phyloP scores from a whole-genome alignment of 1,140 invertebrate species.

The Rhizoglyphus robini region DNA sequence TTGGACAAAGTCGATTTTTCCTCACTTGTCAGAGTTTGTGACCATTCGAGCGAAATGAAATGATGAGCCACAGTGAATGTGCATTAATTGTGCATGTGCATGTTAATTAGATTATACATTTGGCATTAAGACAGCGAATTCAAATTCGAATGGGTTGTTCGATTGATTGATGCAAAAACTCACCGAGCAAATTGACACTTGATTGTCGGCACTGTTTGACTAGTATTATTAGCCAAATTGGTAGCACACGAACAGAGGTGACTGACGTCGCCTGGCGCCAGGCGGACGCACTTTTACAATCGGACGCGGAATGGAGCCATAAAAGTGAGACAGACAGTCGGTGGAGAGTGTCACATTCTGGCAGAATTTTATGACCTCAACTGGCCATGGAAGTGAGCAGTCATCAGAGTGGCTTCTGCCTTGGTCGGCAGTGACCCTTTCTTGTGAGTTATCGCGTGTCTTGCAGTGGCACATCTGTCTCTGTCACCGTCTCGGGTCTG shows the following conservation, averaged over 20 bases:
- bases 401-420: too few species aligned
- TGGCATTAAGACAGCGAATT: too few species aligned
- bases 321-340: not conserved
- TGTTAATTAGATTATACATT: too few species aligned
- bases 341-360: not conserved
- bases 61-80: too few species aligned
- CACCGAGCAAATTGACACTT: conserved; percentile 15
- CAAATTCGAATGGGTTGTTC: too few species aligned
- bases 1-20: too few species aligned
- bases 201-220: not conserved
- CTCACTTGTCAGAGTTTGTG: too few species aligned
- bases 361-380: not conserved
- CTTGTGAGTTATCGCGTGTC: not conserved
- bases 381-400: too few species aligned
- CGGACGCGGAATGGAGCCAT: not conserved
- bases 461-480: not conserved
- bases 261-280: conserved; percentile 5
- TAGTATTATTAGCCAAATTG: conserved; percentile 3
- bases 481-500: not conserved
- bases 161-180: too few species aligned
- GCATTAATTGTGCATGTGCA: too few species aligned
- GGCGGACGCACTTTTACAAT: conserved; percentile 2
- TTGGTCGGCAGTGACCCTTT: too few species aligned
- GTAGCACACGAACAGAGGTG: not conserved
- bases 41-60: too few species aligned